Evolutionary conservation across 1,140 invertebrate species (phyloP).

Genomic region (Aphis gossypii): DNA sequence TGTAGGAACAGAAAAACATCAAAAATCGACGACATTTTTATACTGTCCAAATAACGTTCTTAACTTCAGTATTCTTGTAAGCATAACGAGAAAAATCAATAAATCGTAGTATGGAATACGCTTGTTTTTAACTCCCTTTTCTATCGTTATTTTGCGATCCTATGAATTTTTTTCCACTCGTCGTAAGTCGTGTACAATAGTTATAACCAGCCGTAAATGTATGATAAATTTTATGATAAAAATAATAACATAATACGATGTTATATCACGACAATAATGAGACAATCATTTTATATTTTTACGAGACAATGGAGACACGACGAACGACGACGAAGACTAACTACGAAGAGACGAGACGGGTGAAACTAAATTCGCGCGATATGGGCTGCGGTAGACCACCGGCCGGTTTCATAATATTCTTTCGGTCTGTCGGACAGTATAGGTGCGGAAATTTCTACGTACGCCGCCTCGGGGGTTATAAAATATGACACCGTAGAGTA

Average conservation of each 20-base stretch:
- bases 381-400: not conserved
- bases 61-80: not conserved
- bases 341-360: not conserved
- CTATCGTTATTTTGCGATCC: not conserved
- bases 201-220: not conserved
- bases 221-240: not conserved
- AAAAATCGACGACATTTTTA: not conserved
- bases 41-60: not conserved
- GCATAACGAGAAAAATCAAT: not conserved
- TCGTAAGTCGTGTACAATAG: not conserved
- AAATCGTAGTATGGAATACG: not conserved
- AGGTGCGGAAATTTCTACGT: not conserved
- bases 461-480: not conserved
- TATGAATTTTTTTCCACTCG: not conserved
- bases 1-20: not conserved
- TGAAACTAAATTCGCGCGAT: not conserved
- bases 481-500: not conserved
- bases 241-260: not conserved
- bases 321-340: not conserved
- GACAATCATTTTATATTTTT: conserved; percentile 1
- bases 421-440: not conserved
- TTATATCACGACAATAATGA: not conserved
- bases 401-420: not conserved
- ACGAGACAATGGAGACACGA: not conserved
- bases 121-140: not conserved